Evolutionary conservation across 2,113 vertebrate species (phyloP), one percentile per base, ranked within the genome.

Genomic region (Xenopus borealis): DNA sequence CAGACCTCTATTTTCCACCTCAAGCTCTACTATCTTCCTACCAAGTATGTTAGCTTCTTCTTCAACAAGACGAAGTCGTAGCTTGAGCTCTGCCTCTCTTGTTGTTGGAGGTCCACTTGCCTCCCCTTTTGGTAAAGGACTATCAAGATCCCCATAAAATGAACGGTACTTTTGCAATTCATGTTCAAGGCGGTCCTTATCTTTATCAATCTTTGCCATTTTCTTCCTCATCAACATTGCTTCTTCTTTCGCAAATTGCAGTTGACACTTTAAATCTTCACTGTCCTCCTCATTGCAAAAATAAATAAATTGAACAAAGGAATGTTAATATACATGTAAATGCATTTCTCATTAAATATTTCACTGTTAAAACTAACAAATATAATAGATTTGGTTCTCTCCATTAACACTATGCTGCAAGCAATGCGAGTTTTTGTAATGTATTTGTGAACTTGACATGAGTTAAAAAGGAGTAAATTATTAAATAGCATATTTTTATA

Each of bases 21-120:
- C 97, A 27, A 99, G 86, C 79, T 99, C 97, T 30, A 99, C 96
- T 40, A 99, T 99, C 82, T 99, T 99, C 72, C 97, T 90, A 58
- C 97, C 97, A 14, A 99, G 86, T 81, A 99, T 99, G 83, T 99
- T 99, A 44, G 97, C 97, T 83, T 99, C 97, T 79, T 99, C 97
- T 84, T 99, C 97, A 80, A 99, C 97, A 66, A 99, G 86, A 27
- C 97, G 90, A 69, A 99, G 76, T 20, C 97, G 89, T n/a, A 99
- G 93, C 80, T 99, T 99, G 62, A 99, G 94, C 80, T 99, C 97
- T 0, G 97, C 95, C 79, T 99, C 97, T n/a, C 97, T 89, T 18
- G 96, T 98, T 81, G 95, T 97, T 20, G 97, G 95, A 2, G 97
- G 97, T 0, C 97, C 97, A 16, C 96, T 95, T 0, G 97, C 97